Conservation (phyloP, 2,888 invertebrate species). For the Idaea dimidiata region DNA sequence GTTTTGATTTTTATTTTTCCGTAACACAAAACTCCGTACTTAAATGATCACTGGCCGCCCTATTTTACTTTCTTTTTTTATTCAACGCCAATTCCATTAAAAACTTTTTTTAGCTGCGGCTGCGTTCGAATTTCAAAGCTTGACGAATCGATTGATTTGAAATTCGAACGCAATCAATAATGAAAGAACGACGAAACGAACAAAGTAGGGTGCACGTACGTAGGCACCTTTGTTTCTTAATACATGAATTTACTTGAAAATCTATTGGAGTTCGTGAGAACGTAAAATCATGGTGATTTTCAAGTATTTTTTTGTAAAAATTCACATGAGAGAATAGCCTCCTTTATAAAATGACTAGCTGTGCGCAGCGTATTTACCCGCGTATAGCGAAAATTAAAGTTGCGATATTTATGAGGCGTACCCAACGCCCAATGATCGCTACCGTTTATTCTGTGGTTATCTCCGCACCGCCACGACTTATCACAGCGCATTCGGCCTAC, state of each 20-base stretch:
- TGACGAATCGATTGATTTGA: constrained; percentile 58
- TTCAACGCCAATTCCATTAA: constrained; percentile 27
- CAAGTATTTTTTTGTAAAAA: not conserved
- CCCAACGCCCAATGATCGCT: no score
- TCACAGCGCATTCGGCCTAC: no score
- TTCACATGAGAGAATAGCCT: not conserved
- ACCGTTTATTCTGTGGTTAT: no score
- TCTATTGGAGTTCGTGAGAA: constrained; percentile 49
- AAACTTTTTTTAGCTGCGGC: constrained; percentile 34
- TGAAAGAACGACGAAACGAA: constrained; percentile 33
- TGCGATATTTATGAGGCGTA: no score
- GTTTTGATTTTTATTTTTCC: no score
- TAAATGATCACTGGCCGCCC: not conserved
- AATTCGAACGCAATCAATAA: constrained; percentile 31
- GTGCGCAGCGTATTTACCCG: no score
- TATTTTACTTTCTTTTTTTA: constrained; percentile 4
- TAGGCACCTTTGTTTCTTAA: constrained; percentile 34
- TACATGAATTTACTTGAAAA: constrained; percentile 36
- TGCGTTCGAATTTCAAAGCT: constrained; percentile 55
- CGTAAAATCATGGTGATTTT: constrained; percentile 31
- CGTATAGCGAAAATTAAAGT: no score
- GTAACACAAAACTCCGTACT: not conserved
- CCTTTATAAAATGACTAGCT: not conserved
- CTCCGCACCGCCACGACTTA: no score
- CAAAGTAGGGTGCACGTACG: constrained; percentile 48